Base-by-base conservation (phyloP, 2,797 vertebrate genomes). In the Philypnodon macrostomus region DNA sequence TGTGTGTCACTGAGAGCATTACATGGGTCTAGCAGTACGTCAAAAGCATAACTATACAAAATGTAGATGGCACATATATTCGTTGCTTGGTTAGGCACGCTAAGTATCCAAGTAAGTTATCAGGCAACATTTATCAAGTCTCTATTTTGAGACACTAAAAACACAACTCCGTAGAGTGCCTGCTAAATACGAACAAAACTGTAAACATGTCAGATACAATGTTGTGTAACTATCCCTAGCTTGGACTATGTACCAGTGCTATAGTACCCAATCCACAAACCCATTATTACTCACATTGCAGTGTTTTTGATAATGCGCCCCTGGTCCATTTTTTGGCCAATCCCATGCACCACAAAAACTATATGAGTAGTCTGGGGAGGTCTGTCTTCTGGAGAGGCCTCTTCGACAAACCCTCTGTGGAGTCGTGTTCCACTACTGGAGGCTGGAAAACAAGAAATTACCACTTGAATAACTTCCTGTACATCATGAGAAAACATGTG, bases 251-350 rank as follows among this genome's bases (percentile, higher is more conserved):
- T 23, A 23, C 3, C 21, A 23, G 21, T 3, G 21, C 6, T 10
- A 10, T 9, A 11, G 27, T 10, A 29, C 2, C 8, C 27, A 29
- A 10, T 3, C 27, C 27, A 29, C 12, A 10, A 29, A 29, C 10
- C 7, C 12, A 29, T 10, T 29, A 8, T 29, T 12, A 93, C 96
- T 98, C 82, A 98, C 97, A 96, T 97, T 79, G 92, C 95, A 21
- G 96, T 98, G 79, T 99, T 99, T 90, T 96, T 97, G 71, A 99
- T 98, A 65, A 99, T 99, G 80, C 97, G 94, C 11, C 95, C 95
- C 87, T 97, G 94, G 87, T 99, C 97, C 96, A 98, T 99, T 83
- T 99, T 99, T 89, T 99, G 96, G 37, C 97, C 97, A 50, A 99
- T 98, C 19, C 97, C 97, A 71, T 98, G 97, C 17, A 98, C 93